phyloP scores from a whole-genome alignment of 2,113 vertebrate genomes.

The Muscicapa adusta region DNA sequence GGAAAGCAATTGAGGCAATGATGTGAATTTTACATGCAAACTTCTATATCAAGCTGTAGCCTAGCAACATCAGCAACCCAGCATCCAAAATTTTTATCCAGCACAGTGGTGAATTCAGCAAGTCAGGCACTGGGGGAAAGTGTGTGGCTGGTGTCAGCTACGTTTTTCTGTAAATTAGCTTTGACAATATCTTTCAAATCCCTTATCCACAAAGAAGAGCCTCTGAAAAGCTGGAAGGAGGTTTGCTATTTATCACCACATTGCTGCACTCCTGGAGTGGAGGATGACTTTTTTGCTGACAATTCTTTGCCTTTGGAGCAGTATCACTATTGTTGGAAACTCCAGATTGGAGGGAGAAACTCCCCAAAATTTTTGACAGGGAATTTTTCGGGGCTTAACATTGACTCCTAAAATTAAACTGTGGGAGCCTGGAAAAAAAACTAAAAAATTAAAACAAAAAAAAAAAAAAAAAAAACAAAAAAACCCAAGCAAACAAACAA shows the following conservation, averaged over 20 bases:
- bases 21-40: neutral
- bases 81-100: neutral
- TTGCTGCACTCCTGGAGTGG: neutral
- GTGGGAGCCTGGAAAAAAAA: neutral
- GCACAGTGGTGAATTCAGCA: neutral
- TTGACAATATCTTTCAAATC: neutral
- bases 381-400: neutral
- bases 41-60: neutral
- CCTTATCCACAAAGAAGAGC: neutral
- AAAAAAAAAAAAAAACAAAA: no score
- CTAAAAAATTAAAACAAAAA: no score
- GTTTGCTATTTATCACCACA: neutral
- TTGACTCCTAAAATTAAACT: neutral
- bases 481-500: no score
- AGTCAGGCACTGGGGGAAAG: neutral
- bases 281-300: neutral
- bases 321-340: neutral
- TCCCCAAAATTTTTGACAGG: neutral
- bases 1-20: neutral
- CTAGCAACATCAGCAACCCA: slow-evolving; percentile 6
- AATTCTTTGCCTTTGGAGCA: neutral
- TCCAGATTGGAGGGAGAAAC: neutral
- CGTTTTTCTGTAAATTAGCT: neutral
- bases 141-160: neutral
- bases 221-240: neutral